Percentiles rank a stretch among this genome's conserved stretches.
Conservation (phyloP, 2,797 vertebrate genomes). For the Hipposideros larvatus region DNA sequence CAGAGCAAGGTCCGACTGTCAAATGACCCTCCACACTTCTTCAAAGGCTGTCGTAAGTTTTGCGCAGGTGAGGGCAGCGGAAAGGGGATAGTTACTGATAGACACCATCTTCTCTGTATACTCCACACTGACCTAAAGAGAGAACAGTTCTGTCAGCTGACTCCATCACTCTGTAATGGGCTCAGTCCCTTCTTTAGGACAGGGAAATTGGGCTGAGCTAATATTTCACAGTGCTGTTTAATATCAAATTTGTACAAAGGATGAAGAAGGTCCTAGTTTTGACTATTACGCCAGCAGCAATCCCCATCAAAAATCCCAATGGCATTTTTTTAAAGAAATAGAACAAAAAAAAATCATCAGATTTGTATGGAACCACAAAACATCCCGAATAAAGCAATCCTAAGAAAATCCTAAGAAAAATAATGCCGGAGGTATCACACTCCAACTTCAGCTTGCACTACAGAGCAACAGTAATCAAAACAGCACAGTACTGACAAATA, state of each 20-base stretch:
- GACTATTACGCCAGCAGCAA: background rate
- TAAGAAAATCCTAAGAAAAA: no score
- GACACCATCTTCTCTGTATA: slow-evolving; percentile 96
- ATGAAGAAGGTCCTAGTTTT: background rate
- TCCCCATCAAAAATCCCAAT: no score
- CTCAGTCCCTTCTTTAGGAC: background rate
- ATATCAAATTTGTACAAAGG: background rate
- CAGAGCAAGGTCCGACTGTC: slow-evolving; percentile 59
- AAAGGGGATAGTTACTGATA: slow-evolving; percentile 98
- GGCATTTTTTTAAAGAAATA: no score
- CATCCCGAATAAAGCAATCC: no score
- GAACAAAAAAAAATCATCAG: no score
- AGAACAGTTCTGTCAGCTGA: slow-evolving; percentile 8
- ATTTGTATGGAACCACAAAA: no score
- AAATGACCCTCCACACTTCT: slow-evolving; percentile 96
- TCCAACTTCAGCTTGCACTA: no score
- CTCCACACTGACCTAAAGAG: slow-evolving; percentile 93
- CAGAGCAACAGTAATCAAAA: no score
- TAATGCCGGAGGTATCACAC: no score
- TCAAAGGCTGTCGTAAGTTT: slow-evolving; percentile 98
- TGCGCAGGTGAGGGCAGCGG: slow-evolving; percentile 96
- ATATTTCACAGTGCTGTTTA: background rate
- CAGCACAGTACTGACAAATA: background rate
- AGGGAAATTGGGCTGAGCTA: background rate
- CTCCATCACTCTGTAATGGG: background rate